Evolutionary conservation across 1,140 invertebrate species (phyloP).

Genomic region (Tetranychus cinnabarinus): DNA sequence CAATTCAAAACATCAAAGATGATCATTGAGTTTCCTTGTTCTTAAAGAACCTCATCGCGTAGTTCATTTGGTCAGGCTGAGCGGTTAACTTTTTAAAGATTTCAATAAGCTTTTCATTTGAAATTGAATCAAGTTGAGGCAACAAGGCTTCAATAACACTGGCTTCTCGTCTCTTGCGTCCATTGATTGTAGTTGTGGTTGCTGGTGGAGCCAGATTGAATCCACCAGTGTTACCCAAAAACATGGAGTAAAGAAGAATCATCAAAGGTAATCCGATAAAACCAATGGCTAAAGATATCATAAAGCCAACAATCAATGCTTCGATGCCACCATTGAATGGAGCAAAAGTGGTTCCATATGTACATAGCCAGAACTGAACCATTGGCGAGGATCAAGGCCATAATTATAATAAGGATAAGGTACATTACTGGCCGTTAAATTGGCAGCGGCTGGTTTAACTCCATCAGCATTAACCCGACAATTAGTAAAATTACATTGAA

Average conservation of each 20-base stretch:
- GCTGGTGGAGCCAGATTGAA: conserved; percentile 6
- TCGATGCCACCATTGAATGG: conserved; percentile 1
- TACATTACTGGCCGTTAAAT: background rate
- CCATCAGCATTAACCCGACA: too few species aligned
- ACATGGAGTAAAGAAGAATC: conserved; percentile 1
- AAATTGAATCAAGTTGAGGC: too few species aligned
- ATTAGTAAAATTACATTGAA: too few species aligned
- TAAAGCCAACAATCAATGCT: conserved; percentile 1
- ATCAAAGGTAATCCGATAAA: conserved; percentile 7
- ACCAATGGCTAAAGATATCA: conserved; percentile 1
- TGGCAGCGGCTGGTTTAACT: background rate
- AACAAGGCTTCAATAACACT: too few species aligned
- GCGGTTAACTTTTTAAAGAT: too few species aligned
- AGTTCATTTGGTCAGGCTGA: too few species aligned
- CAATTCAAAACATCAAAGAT: too few species aligned
- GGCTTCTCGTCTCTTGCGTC: background rate
- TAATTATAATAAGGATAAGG: background rate
- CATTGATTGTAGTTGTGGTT: conserved; percentile 2
- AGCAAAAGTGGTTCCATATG: background rate
- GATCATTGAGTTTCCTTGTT: too few species aligned
- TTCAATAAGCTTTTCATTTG: too few species aligned
- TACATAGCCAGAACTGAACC: background rate
- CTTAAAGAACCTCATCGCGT: too few species aligned
- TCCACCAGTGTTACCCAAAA: background rate
- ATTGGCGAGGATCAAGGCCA: conserved; percentile 1